These are phyloP conservation scores for Prunella strophiata DNA, from an alignment of 2,797 vertebrate genomes.

Conservation along the genomic window DNA sequence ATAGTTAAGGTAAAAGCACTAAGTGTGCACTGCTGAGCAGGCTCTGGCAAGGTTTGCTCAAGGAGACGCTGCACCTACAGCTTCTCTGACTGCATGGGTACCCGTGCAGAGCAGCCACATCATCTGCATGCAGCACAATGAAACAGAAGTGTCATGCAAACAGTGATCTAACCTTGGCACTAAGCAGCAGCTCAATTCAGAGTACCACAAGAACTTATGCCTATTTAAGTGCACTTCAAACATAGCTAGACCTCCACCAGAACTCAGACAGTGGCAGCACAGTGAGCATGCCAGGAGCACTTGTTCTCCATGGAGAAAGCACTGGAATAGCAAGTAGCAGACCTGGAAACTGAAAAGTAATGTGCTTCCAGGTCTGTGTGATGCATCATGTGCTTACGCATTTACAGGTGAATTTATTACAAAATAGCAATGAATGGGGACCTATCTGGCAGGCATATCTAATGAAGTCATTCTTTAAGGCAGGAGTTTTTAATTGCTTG, in stretches of 20 bases:
- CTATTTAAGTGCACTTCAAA: constrained; percentile 4
- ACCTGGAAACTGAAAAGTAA: neutral
- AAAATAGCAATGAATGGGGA: neutral
- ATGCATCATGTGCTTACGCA: neutral
- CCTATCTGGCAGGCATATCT: neutral
- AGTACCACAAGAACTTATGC: neutral
- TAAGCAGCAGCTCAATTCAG: neutral
- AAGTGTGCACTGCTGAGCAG: constrained; percentile 21
- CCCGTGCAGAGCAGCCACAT: neutral
- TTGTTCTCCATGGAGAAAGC: neutral
- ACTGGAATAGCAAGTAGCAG: neutral
- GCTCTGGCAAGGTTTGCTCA: constrained; percentile 16
- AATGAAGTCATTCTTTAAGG: neutral
- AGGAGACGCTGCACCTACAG: neutral
- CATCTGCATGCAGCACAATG: constrained; percentile 1
- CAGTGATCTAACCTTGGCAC: neutral
- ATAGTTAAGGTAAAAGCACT: neutral
- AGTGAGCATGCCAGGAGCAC: neutral
- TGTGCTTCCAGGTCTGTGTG: neutral
- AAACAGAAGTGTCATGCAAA: neutral
- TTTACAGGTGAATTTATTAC: neutral
- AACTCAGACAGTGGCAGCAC: neutral
- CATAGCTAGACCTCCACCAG: neutral
- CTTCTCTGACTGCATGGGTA: neutral
- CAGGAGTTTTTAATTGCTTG: neutral